These are phyloP conservation scores for Plagodis dolabraria DNA, from an alignment of 2,888 invertebrate species.

Conservation along the genomic window DNA sequence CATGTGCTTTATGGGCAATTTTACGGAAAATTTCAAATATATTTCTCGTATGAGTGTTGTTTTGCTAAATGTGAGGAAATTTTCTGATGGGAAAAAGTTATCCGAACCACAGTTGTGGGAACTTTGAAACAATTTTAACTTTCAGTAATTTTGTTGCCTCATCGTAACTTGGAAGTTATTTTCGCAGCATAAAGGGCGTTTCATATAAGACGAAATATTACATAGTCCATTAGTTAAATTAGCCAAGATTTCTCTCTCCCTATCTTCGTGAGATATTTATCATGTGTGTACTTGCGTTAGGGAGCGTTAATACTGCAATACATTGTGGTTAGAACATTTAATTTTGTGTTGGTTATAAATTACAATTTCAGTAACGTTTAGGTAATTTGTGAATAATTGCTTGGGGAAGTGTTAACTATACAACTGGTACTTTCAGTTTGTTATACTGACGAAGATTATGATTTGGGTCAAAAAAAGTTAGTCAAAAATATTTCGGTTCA, in stretches of 20 bases:
- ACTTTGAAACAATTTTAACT: constrained; percentile 52
- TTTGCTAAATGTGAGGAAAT: constrained; percentile 33
- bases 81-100: constrained; percentile 31
- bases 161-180: constrained; percentile 46
- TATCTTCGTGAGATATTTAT: constrained; percentile 74
- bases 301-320: constrained; percentile 65
- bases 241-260: constrained; percentile 78
- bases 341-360: constrained; percentile 71
- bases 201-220: constrained; percentile 56
- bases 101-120: constrained; percentile 44
- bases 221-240: constrained; percentile 81
- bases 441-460: too few relatives aligned
- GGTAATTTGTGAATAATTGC: constrained; percentile 38
- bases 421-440: too few relatives aligned
- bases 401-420: constrained; percentile 15
- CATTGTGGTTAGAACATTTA: constrained; percentile 79
- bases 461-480: too few relatives aligned
- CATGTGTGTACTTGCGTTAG: constrained; percentile 66
- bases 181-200: constrained; percentile 46
- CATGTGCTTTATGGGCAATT: constrained; percentile 29
- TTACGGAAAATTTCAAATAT: constrained; percentile 21
- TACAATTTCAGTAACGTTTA: constrained; percentile 67
- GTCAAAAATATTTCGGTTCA: too few relatives aligned
- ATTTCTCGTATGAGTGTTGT: constrained; percentile 26
- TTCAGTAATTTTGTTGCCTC: constrained; percentile 48